Percentiles rank a stretch among this genome's conserved stretches.
These are phyloP conservation scores for Catonia carolina DNA, from an alignment of 2,888 invertebrate species.

Conservation along the genomic window DNA sequence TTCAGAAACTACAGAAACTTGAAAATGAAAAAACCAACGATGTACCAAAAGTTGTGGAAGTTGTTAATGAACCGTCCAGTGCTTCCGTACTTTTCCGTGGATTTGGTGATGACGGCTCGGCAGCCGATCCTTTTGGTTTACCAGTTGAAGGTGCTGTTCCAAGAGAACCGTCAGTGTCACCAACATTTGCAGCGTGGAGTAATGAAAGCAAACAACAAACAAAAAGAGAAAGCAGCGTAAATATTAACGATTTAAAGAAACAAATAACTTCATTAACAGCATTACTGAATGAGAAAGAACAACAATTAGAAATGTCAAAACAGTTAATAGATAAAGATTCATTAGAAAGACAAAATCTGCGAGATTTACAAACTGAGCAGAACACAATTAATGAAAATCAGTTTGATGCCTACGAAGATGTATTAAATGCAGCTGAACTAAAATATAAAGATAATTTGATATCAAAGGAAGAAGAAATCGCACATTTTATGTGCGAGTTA, in stretches of 20 bases:
- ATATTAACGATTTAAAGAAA: conserved; percentile 14
- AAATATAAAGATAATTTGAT: conserved; percentile 27
- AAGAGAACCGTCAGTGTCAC: no score
- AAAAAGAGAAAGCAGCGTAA: no score
- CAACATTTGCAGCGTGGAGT: no score
- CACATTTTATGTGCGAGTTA: conserved; percentile 22
- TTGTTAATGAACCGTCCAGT: no score
- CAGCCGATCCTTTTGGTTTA: no score
- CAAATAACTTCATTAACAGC: conserved; percentile 17
- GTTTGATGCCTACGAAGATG: conserved; percentile 18
- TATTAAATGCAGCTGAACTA: conserved; percentile 22
- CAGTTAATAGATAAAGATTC: conserved; percentile 16
- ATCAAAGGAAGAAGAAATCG: conserved; percentile 25
- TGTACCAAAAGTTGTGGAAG: no score
- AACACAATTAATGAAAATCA: conserved; percentile 10
- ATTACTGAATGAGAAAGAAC: conserved; percentile 23
- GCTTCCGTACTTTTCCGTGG: no score
- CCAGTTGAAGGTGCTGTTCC: no score
- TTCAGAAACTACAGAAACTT: no score
- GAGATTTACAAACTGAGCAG: background rate
- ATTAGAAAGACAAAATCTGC: conserved; percentile 19
- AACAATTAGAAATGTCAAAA: conserved; percentile 17
- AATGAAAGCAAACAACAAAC: no score
- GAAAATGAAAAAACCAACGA: no score
- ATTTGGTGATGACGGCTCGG: no score